Base-by-base conservation (phyloP, 2,113 vertebrate species). In the Geococcyx californianus region DNA sequence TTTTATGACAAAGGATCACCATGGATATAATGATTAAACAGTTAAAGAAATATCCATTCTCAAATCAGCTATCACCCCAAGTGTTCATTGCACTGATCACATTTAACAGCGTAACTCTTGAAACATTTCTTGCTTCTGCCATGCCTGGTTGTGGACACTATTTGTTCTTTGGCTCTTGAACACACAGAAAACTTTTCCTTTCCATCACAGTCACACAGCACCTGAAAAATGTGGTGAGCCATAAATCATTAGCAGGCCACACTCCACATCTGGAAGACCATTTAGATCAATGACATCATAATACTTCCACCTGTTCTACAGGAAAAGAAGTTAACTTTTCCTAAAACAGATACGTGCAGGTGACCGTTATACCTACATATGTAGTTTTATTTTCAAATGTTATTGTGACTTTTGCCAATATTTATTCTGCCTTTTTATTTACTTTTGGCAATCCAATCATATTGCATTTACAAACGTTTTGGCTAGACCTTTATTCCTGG, bases 31-130 rank as follows among this genome's bases (percentile, higher is more conserved):
- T 11, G 17, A 66, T 36, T 44, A 56, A 84, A 58, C 29, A 67
- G 34, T 21, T 51, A 16, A 70, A 70, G 52, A 89, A 51, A 89
- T 56, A 42, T 0, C 10, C 16, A 7, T 34, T 92, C 64, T 51
- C 3, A 2, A 47, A n/a, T 9, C 1, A 1, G 16, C 1, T 4
- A 31, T 63, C 14, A 18, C 3, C 6, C 13, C 6, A 31, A 68
- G 16, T 34, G 28, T n/a, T 88, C 73, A 7, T 34, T 76, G 45
- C 40, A 24, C 1, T 10, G 49, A 42, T n/a, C n/a, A 11, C 21
- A 21, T 58, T 75, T n/a, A 84, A 54, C 58, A 29, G 9, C 16
- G 24, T 0, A 3, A 34, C 13, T 5, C 3, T 1, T 67, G 51
- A 44, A 40, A 31, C 10, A 2, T 40, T 31, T 33, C 21, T 75